Evolutionary conservation across 2,797 vertebrate species (phyloP).

Genomic region (Sylvilagus floridanus): DNA sequence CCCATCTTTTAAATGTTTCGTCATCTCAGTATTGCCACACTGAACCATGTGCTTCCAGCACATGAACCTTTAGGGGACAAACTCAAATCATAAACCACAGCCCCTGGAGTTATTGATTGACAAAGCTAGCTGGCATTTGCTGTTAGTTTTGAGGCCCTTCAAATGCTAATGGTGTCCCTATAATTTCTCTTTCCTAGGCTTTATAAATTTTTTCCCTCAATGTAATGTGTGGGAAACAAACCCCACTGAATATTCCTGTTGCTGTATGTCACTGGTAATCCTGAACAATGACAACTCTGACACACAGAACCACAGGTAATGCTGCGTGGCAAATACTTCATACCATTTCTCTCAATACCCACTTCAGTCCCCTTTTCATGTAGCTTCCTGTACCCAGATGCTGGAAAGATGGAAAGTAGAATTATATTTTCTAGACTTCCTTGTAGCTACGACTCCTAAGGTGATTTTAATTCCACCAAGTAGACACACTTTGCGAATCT

Average conservation of each 20-base stretch:
- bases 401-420: not conserved
- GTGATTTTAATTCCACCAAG: not conserved
- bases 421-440: slow-evolving; percentile 26
- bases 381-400: not conserved
- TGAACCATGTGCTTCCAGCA: no score
- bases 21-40: no score
- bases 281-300: not conserved
- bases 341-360: slow-evolving; percentile 8
- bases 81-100: no score
- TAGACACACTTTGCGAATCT: not conserved
- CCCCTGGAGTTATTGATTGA: not conserved
- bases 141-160: not conserved
- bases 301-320: not conserved
- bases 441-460: not conserved
- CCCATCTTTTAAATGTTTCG: no score
- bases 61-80: no score
- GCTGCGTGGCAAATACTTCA: not conserved
- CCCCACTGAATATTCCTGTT: not conserved
- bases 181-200: not conserved
- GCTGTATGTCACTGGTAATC: not conserved
- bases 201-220: not conserved
- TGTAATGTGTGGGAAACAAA: not conserved
- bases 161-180: not conserved
- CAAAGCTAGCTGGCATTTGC: not conserved
- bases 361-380: not conserved